phyloP scores from a whole-genome alignment of 2,113 vertebrate genomes.

The Periophthalmus modestus region DNA sequence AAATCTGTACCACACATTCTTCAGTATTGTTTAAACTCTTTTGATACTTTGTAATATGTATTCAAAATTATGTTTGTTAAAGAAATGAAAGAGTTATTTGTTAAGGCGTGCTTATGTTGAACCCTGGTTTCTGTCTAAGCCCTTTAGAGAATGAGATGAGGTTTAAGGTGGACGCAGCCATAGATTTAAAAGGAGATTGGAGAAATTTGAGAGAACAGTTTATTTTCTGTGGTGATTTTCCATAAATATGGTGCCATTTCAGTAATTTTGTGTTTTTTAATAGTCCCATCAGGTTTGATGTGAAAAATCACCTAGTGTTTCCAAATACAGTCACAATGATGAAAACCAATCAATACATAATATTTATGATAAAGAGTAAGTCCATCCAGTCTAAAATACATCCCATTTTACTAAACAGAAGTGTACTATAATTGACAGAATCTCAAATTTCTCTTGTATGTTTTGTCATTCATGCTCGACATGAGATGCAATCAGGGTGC shows the following conservation, averaged over 20 bases:
- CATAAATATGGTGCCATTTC: background rate
- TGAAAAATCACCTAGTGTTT: too few species aligned
- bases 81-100: constrained; percentile 42
- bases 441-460: background rate
- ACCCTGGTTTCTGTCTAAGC: constrained; percentile 53
- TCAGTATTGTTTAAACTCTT: constrained; percentile 66
- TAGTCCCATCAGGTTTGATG: background rate
- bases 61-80: constrained; percentile 48
- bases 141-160: constrained; percentile 3
- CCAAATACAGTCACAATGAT: background rate
- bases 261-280: background rate
- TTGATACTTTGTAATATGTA: constrained; percentile 75
- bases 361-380: background rate
- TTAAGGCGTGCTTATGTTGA: constrained; percentile 51
- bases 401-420: background rate
- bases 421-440: background rate
- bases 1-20: constrained; percentile 68
- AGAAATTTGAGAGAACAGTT: constrained; percentile 5
- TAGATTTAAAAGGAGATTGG: constrained; percentile 51
- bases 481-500: background rate
- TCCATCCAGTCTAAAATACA: background rate
- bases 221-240: background rate
- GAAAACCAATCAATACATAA: background rate
- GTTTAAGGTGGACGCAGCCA: constrained; percentile 47
- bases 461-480: background rate